Evolutionary conservation across 2,797 vertebrate genomes (phyloP), one percentile per base, ranked within the genome.

Genomic region (Bovichtus diacanthus): DNA sequence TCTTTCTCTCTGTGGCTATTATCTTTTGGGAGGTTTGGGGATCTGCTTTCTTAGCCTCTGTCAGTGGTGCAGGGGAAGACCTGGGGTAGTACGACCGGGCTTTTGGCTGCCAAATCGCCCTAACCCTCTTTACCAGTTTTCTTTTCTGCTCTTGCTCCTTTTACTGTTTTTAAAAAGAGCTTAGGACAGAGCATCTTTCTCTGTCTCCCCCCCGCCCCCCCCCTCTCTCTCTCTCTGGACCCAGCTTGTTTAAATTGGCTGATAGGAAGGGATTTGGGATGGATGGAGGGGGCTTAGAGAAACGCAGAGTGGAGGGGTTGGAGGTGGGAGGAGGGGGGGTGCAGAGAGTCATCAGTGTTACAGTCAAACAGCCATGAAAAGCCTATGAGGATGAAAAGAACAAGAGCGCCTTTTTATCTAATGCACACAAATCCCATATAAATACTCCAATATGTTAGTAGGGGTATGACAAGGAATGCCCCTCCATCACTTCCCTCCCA

Each of bases 371-470:
- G 93, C 95, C 87, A 93, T 88, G 93, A 96, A 96, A 94, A 92
- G 89, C 92, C 91, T 90, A 88, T 66, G 53, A 94, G 93, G 93
- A 95, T 95, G 94, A 94, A 95, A 93, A 93, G 92, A 96, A 96
- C 92, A 92, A 94, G 94, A 91, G 92, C 70, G 92, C 83, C 63
- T 91, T 94, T 95, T 93, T 93, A 90, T 95, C 94, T 95, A 95
- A 96, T 94, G 92, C 90, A 94, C 91, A 93, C 90, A 95, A 96
- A 96, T 95, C 95, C 89, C 93, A 95, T 92, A 95, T 95, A 95
- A 95, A 93, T 95, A 94, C 93, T 88, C 92, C 88, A 94, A 90
- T 90, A 94, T 93, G 92, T 84, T 94, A 89, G 81, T 80, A 85
- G 94, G 82, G 58, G 64, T 84, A 86, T 82, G 95, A 94, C 93